A percentile compares a stretch with the other conserved stretches of the same genome.
phyloP scores from a whole-genome alignment of 2,113 vertebrate genomes.

The Tapirus terrestris region DNA sequence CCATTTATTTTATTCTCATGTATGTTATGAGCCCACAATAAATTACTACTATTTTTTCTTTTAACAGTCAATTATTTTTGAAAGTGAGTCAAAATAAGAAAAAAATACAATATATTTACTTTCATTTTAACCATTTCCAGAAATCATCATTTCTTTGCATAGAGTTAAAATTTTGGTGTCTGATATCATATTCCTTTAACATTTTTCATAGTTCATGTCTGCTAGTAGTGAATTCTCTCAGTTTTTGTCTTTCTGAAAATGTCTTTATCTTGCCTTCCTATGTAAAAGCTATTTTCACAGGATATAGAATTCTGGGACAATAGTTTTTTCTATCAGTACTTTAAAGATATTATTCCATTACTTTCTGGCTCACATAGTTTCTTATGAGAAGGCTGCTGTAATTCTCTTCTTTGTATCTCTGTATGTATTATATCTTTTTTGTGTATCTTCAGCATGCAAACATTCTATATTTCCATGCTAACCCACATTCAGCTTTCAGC shows the following conservation, averaged over 20 bases:
- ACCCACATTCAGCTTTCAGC: not conserved
- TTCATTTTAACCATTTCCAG: not conserved
- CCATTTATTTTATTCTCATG: not conserved
- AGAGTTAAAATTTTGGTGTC: not conserved
- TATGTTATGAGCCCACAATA: too few species aligned
- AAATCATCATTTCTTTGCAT: not conserved
- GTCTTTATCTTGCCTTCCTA: not conserved
- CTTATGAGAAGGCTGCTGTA: not conserved
- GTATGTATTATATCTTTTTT: not conserved
- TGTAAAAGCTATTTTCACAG: not conserved
- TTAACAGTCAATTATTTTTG: not conserved
- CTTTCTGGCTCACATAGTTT: not conserved
- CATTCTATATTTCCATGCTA: not conserved
- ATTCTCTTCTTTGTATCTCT: not conserved
- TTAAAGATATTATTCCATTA: not conserved
- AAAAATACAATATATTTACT: not conserved
- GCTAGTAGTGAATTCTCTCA: not conserved
- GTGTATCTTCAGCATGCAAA: too few species aligned
- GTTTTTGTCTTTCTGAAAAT: not conserved
- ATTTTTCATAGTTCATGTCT: not conserved
- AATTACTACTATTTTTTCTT: not conserved
- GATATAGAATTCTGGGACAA: not conserved
- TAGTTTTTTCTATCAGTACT: not conserved
- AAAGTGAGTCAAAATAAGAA: not conserved
- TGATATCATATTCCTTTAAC: not conserved